Evolutionary conservation across 2,888 invertebrate species (phyloP).

Genomic region (Hydroisotoma schaefferi): DNA sequence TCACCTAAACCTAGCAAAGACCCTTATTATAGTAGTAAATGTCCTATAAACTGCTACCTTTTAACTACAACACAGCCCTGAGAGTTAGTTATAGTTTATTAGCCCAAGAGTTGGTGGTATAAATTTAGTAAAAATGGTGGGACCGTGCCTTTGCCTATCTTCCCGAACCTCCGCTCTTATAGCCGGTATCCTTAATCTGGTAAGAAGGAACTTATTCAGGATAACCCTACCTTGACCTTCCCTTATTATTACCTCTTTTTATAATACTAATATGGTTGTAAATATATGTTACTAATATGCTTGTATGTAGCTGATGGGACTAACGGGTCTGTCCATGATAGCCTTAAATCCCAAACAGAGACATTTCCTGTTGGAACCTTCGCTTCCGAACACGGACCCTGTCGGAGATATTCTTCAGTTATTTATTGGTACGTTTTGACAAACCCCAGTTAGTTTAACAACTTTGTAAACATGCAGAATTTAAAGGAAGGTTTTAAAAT

Average conservation of each 20-base stretch:
- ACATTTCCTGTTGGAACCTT: constrained; percentile 31
- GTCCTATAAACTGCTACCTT: too few relatives aligned
- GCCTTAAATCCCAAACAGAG: constrained; percentile 25
- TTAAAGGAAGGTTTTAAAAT: too few relatives aligned
- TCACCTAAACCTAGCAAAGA: too few relatives aligned
- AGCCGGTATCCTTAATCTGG: constrained; percentile 10
- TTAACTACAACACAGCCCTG: too few relatives aligned
- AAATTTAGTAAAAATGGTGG: constrained; percentile 9
- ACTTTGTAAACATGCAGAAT: not conserved
- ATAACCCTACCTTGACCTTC: not conserved
- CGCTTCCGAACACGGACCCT: constrained; percentile 23
- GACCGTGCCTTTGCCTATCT: constrained; percentile 4
- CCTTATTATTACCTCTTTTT: not conserved
- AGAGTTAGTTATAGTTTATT: too few relatives aligned
- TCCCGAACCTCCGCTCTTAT: constrained; percentile 8
- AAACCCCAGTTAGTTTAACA: not conserved
- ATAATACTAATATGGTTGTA: not conserved
- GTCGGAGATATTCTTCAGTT: constrained; percentile 38
- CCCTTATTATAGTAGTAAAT: too few relatives aligned
- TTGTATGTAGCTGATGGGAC: constrained; percentile 15
- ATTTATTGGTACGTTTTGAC: constrained; percentile 28
- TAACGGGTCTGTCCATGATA: constrained; percentile 29
- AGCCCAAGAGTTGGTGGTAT: too few relatives aligned
- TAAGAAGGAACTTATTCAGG: not conserved
- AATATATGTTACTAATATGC: not conserved